These are phyloP conservation scores for Corythaeola cristata DNA, from an alignment of 2,113 vertebrate species.

Conservation along the genomic window DNA sequence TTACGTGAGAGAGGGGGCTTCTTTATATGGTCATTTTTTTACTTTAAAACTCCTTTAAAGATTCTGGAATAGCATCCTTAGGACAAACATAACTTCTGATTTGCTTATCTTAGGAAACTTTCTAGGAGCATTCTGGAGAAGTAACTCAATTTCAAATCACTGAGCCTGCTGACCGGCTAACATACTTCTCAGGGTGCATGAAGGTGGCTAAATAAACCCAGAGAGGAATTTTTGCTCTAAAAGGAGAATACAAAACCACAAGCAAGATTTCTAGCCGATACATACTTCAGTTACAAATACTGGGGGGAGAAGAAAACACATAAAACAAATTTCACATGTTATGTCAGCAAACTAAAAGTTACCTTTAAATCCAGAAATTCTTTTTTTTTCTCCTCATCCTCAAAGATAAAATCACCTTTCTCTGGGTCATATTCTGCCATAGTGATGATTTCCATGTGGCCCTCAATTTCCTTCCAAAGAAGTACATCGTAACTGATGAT, in stretches of 20 bases:
- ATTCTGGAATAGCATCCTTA: not conserved
- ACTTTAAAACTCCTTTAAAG: not conserved
- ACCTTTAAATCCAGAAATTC: conserved; percentile 78
- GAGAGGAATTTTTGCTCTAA: not conserved
- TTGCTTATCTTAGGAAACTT: not conserved
- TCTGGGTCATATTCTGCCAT: conserved; percentile 81
- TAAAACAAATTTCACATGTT: not conserved
- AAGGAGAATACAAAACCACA: not conserved
- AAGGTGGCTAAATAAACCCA: not conserved
- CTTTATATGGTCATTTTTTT: not conserved
- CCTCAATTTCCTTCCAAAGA: conserved; percentile 78
- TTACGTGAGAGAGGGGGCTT: accelerated
- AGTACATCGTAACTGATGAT: conserved; percentile 82
- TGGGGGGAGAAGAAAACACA: not conserved
- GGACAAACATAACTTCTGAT: not conserved
- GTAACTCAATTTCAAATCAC: not conserved
- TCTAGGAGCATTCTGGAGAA: not conserved
- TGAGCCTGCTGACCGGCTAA: not conserved
- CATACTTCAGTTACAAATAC: not conserved
- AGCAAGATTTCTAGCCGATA: not conserved
- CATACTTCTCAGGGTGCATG: not conserved
- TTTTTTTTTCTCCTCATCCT: conserved; percentile 50
- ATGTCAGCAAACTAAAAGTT: not conserved
- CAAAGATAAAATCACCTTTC: conserved; percentile 71
- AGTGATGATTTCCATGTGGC: conserved; percentile 58